Evolutionary conservation across 2,888 invertebrate species (phyloP), one percentile per base, ranked within the genome.

Genomic region (Arrhopalites spinosus): DNA sequence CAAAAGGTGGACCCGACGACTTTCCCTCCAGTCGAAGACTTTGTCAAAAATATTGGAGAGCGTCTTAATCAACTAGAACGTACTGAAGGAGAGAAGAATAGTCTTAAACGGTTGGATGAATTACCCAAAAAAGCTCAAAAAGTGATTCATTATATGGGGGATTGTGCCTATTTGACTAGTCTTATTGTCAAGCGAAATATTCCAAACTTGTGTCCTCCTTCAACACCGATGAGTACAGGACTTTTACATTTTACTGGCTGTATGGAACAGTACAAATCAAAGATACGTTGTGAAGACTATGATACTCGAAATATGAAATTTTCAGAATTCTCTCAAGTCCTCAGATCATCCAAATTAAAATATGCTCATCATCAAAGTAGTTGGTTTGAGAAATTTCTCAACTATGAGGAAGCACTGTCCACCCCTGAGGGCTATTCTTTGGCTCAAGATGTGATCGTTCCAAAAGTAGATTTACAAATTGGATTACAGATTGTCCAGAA

Each of bases 261-360:
- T n/a, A 29, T 67, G 56, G 74, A 68, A 66, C 30, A 61, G 8
- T 70, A 73, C 23, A 80, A 79, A 29, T 80, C 81, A 0, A 80
- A 81, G 67, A 70, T 76, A 36, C 74, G 73, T 27, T 53, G 53
- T 15, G 76, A 78, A 5, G 81, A 81, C 25, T 79, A 76, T 63
- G 53, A 76, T 8, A 68, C 53, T 2, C 71, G 77, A 23, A 72
- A 64, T n/a, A 69, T 64, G 53, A 61, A 75, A 43, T 81, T 81
- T 75, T 50, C 64, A 5, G 36, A 78, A 11, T 79, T 80, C 43
- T 80, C 78, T 43, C 25, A 61, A 17, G 61, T 75, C 13, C 73
- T 81, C 53, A 68, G 63, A 11, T 25, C 53, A 45, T 74, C 76
- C 50, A 77, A 76, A 25, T 20, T 27, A 0, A 69, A 56, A 17